These are phyloP conservation scores for Siderastrea siderea DNA, from an alignment of 92 coral and sea anemone species.

Conservation along the genomic window DNA sequence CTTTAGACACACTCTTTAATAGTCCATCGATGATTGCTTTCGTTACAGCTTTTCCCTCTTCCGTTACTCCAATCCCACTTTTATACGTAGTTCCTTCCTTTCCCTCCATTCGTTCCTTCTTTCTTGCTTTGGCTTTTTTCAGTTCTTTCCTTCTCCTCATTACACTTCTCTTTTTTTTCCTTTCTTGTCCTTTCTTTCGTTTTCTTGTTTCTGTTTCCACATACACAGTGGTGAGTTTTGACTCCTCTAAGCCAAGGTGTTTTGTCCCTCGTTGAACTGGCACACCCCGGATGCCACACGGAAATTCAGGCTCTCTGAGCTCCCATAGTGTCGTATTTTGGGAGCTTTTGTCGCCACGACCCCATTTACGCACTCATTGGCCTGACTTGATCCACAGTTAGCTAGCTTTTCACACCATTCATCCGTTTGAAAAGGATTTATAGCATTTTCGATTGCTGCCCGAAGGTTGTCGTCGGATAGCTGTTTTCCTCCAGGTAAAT, in stretches of 20 bases:
- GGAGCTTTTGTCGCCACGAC: slow-evolving; percentile 50
- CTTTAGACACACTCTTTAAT: too few relatives aligned
- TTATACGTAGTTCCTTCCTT: slow-evolving; percentile 16
- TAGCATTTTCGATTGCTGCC: background rate
- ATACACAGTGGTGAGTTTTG: background rate
- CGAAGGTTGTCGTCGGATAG: background rate
- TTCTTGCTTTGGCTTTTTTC: background rate
- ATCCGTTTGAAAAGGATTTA: background rate
- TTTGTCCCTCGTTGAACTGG: slow-evolving; percentile 46
- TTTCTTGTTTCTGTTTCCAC: background rate
- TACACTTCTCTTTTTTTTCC: background rate
- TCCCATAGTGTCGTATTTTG: slow-evolving; percentile 48
- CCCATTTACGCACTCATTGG: slow-evolving; percentile 51
- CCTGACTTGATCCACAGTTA: slow-evolving; percentile 29
- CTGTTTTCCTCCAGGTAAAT: slow-evolving; percentile 37
- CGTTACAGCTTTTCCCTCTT: slow-evolving; percentile 16
- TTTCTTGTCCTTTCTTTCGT: background rate
- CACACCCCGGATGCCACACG: slow-evolving; percentile 60
- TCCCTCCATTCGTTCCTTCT: background rate
- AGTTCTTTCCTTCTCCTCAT: background rate
- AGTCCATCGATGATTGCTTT: background rate
- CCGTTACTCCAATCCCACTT: slow-evolving; percentile 23
- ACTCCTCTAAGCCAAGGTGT: background rate
- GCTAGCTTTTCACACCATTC: slow-evolving; percentile 3
- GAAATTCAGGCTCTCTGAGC: slow-evolving; percentile 59